Evolutionary conservation across 2,797 vertebrate genomes (phyloP), one percentile per base, ranked within the genome.

Genomic region (Falco columbarius): DNA sequence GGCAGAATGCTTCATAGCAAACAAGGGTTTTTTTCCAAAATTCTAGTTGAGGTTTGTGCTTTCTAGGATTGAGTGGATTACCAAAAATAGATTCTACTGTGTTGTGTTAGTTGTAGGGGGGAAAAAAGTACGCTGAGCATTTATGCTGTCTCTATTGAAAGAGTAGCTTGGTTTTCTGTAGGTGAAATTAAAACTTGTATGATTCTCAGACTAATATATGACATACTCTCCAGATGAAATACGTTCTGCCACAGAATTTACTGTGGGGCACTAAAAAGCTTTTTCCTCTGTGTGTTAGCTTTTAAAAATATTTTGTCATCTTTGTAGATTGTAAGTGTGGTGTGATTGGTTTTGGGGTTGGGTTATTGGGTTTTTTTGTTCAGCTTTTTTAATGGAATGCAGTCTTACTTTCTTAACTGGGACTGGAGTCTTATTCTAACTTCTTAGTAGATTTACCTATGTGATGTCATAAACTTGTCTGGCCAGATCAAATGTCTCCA

Each of bases 41-140:
- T 75, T 89, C 22, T 68, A 38, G 22, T 6, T 79, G 30, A 70
- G 68, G 54, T 84, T 84, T 86, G 14, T 77, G 47, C 52, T 81
- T 93, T 93, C 61, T 86, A 80, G 56, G 21, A 26, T 30, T 49
- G 19, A 34, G 19, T 71, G 23, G 7, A 14, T 88, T 95, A 77
- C 32, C 19, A 58, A 81, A 85, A 74, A 30, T 14, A 75, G 6
- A 3, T 86, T 70, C 61, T 91, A 8, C 24, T 86, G 86, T 36
- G 23, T 56, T 86, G 32, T 18, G 29, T 58, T 86, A 71, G 38
- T 66, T 62, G 76, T 55, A 54, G 27, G 40, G 38, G 40, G 18
- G 30, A 12, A 5, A 4, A 18, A 86, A 34, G 19, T 47, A 26
- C 62, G 34, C 54, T 62, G 38, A 74, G 18, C 10, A 7, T 71